Percentiles rank a stretch among this genome's conserved stretches.
Evolutionary conservation across 2,888 invertebrate species (phyloP).

Genomic region (Thereva nobilitata): DNA sequence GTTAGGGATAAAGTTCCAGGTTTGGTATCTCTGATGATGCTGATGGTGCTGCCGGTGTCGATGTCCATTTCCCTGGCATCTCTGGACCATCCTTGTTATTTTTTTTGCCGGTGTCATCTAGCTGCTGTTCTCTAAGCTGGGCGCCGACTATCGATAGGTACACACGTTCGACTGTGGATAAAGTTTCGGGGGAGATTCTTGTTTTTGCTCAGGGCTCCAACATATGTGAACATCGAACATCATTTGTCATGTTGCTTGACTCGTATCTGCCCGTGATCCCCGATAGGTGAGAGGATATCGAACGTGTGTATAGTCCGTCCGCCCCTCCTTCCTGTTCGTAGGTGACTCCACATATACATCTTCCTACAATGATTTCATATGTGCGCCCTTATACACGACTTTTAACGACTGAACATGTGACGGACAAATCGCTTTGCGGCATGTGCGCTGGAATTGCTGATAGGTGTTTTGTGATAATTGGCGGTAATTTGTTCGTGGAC

Average conservation of each 20-base stretch:
- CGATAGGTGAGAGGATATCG: conserved; percentile 32
- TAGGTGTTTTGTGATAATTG: conserved; percentile 24
- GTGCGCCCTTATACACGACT: conserved; percentile 13
- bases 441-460: conserved; percentile 15
- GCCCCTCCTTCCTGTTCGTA: background rate
- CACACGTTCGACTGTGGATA: conserved; percentile 36
- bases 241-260: conserved; percentile 42
- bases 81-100: conserved; percentile 7
- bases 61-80: conserved; percentile 26
- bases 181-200: conserved; percentile 22
- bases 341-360: too few species aligned
- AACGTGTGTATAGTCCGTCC: conserved; percentile 8
- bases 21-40: conserved; percentile 13
- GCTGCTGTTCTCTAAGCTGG: conserved; percentile 29
- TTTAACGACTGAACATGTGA: conserved; percentile 25
- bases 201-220: conserved; percentile 38
- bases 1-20: conserved; percentile 24
- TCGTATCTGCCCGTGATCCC: conserved; percentile 33
- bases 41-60: conserved; percentile 21
- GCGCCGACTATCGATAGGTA: conserved; percentile 34
- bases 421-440: conserved; percentile 24
- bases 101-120: conserved; percentile 29
- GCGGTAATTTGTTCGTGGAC: background rate
- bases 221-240: conserved; percentile 41
- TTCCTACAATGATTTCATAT: too few species aligned